phyloP scores from a whole-genome alignment of 2,113 vertebrate species.

The Regulus satrapa region DNA sequence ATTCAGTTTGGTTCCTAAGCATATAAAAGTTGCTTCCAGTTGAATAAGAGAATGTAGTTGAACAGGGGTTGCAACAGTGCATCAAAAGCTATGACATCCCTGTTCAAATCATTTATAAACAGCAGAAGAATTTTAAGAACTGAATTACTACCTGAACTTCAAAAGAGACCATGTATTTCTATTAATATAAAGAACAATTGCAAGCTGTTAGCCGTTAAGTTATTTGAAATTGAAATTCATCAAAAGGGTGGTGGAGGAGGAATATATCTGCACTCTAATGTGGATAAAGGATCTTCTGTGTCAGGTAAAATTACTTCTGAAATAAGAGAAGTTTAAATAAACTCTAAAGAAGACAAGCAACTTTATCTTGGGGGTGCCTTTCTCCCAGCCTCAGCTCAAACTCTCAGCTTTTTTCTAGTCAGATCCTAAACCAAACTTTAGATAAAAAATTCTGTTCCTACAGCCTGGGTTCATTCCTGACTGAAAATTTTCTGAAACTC shows the following conservation, averaged over 20 bases:
- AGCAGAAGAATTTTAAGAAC: conserved; percentile 46
- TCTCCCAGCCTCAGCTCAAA: not conserved
- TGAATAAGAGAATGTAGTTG: not conserved
- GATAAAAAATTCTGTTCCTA: not conserved
- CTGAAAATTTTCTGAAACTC: not conserved
- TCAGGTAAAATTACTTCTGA: conserved; percentile 38
- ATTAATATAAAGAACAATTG: conserved; percentile 68
- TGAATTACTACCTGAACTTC: conserved; percentile 55
- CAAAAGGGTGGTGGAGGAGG: conserved; percentile 63
- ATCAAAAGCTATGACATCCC: conserved; percentile 41
- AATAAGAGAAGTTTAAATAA: conserved; percentile 41
- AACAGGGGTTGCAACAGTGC: not conserved
- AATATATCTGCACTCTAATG: conserved; percentile 69
- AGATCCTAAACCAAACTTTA: not conserved
- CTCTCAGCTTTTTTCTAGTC: not conserved
- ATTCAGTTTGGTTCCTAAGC: not conserved
- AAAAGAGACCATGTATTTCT: conserved; percentile 45
- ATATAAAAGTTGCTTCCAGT: not conserved
- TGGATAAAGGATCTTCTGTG: conserved; percentile 17
- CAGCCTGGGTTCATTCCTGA: not conserved
- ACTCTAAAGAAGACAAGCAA: not conserved
- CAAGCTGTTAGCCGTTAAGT: conserved; percentile 38
- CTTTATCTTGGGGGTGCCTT: not conserved
- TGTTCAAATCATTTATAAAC: conserved; percentile 49
- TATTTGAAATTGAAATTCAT: conserved; percentile 66